A percentile compares a stretch with the other conserved stretches of the same genome.
phyloP scores from a whole-genome alignment of 2,888 invertebrate genomes.

The Branchellion lobata region DNA sequence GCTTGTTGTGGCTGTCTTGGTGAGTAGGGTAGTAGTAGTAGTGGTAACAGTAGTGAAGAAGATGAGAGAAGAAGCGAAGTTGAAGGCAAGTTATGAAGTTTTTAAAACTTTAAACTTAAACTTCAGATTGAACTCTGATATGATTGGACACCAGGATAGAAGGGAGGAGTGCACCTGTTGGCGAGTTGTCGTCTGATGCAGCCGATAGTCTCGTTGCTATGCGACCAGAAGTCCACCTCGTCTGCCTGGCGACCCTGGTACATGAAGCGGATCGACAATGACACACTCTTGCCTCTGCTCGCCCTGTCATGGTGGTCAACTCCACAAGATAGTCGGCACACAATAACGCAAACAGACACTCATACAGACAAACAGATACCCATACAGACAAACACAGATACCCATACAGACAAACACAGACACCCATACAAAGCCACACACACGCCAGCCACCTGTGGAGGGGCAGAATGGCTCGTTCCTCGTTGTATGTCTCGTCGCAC shows the following conservation, averaged over 20 bases:
- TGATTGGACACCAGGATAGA: too few relatives aligned
- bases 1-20: neutral
- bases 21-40: neutral
- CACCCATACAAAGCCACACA: too few relatives aligned
- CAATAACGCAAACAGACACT: neutral
- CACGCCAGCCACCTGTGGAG: conserved; percentile 70
- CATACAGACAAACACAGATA: too few relatives aligned
- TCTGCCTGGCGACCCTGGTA: conserved; percentile 77
- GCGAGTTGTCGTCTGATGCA: conserved; percentile 62
- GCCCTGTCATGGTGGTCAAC: conserved; percentile 67
- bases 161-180: conserved; percentile 47
- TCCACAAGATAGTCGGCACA: neutral
- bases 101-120: too few relatives aligned
- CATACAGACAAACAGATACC: too few relatives aligned
- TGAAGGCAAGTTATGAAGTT: too few relatives aligned
- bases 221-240: conserved; percentile 86
- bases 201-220: conserved; percentile 88
- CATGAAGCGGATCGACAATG: conserved; percentile 81
- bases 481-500: conserved; percentile 75
- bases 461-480: conserved; percentile 84
- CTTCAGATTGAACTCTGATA: too few relatives aligned
- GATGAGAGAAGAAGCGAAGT: too few relatives aligned
- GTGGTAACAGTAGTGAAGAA: conserved; percentile 6
- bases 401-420: too few relatives aligned
- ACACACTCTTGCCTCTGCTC: conserved; percentile 84